Evolutionary conservation across 2,888 invertebrate genomes (phyloP), one percentile per base, ranked within the genome.

Genomic region (Nipponacmea schrenckii): DNA sequence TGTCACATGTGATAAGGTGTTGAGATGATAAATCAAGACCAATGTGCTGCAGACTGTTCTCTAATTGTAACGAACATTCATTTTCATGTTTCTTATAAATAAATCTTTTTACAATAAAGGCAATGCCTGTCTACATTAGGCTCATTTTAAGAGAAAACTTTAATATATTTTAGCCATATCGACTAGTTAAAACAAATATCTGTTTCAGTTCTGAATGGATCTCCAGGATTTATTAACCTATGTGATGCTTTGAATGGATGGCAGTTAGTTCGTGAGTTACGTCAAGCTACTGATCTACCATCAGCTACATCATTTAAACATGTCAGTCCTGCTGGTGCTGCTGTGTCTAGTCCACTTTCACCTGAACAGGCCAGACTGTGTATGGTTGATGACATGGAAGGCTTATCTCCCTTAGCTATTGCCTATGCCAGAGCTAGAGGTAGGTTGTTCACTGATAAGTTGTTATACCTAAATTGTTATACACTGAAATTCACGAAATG

Each of bases 231-330:
- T 89, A 98, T 99, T 81, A 99, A 99, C 90, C 91, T 99, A 4
- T 96, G 97, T 84, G 98, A 99, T 89, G 98, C 97, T 0, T 91
- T 99, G 0, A 99, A 99, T 88, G 98, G 95, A 0, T 99, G 97
- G 94, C 98, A 99, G 87, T 90, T 99, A 72, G 98, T 99, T 0
- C 92, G 92, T 75, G 98, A 99, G 86, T 90, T 99, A 74, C 94
- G 93, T 84, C 90, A 90, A 64, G 94, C 95, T 0, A 89, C 97
- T 10, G 92, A 92, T 5, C 88, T 96, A 44, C 96, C 98, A 0
- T 89, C 90, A 0, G 97, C 98, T 0, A 96, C 98, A 0, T 98
- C 97, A 72, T 98, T 99, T 89, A 99, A 99, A 87, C 98, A 99
- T 88, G 98, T 98, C 8, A 97, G 97, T 39, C 98, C 98, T 0